phyloP scores from a whole-genome alignment of 2,113 vertebrate species.

The Platysternon megacephalum region DNA sequence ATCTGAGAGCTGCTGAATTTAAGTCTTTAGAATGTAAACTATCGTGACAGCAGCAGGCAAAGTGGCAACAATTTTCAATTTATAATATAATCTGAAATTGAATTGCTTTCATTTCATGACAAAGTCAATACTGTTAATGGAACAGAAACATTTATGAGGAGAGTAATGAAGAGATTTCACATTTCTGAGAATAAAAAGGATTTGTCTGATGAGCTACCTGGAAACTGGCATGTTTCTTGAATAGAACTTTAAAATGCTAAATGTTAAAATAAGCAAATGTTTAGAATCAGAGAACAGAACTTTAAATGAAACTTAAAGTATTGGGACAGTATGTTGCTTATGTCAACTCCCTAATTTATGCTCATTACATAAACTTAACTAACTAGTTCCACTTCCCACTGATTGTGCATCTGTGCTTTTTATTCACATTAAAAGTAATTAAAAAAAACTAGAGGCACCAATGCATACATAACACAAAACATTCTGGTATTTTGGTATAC shows the following conservation, averaged over 20 bases:
- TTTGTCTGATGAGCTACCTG: constrained; percentile 20
- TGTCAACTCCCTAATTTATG: background rate
- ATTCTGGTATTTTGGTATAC: background rate
- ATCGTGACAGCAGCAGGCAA: constrained; percentile 44
- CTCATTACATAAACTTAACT: background rate
- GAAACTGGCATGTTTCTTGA: constrained; percentile 4
- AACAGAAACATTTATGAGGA: constrained; percentile 52
- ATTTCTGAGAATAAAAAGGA: constrained; percentile 38
- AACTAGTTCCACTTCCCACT: background rate
- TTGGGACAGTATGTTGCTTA: background rate
- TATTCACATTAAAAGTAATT: background rate
- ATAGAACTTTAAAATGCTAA: background rate
- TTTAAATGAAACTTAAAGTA: background rate
- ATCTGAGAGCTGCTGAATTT: constrained; percentile 34
- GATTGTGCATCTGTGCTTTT: background rate
- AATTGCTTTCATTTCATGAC: constrained; percentile 56
- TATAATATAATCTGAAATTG: constrained; percentile 63
- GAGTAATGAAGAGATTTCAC: constrained; percentile 5
- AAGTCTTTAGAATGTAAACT: constrained; percentile 49
- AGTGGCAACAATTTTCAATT: constrained; percentile 54
- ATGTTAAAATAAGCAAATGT: background rate
- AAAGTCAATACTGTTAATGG: constrained; percentile 62
- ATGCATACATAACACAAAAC: background rate
- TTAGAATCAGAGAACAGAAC: background rate
- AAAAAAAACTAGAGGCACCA: background rate